A percentile compares a stretch with the other conserved stretches of the same genome.
phyloP scores from a whole-genome alignment of 2,888 invertebrate genomes.

The Escarpia spicata region DNA sequence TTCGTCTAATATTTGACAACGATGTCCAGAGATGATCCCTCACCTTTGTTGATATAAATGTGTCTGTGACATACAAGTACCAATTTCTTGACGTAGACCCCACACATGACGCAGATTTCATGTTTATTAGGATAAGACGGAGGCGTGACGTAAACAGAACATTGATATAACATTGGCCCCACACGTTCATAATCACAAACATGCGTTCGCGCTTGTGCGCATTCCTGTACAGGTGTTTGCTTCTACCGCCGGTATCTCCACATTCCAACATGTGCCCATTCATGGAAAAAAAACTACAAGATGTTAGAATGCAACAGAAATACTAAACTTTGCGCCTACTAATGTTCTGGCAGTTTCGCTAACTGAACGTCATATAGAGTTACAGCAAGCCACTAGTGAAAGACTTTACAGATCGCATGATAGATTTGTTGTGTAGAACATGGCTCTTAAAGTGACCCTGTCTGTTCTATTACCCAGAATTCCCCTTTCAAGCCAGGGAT shows the following conservation, averaged over 20 bases:
- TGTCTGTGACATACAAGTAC: neutral
- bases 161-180: neutral
- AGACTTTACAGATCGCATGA: neutral
- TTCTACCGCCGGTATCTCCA: neutral
- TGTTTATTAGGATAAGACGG: neutral
- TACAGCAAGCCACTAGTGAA: neutral
- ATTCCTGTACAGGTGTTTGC: neutral
- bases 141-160: neutral
- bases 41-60: neutral
- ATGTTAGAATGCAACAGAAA: neutral
- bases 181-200: neutral
- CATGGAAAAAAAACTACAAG: neutral
- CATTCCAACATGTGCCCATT: neutral
- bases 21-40: too few relatives aligned
- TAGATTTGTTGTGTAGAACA: neutral
- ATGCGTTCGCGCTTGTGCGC: neutral
- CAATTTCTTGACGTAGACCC: neutral
- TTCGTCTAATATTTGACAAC: too few relatives aligned
- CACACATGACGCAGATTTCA: neutral
- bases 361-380: neutral
- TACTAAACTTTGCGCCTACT: neutral
- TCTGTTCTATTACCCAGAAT: too few relatives aligned
- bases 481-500: too few relatives aligned
- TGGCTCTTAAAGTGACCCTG: neutral
- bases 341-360: neutral